Base-by-base conservation (phyloP, 2,113 vertebrate genomes). In the Loxodonta africana region DNA sequence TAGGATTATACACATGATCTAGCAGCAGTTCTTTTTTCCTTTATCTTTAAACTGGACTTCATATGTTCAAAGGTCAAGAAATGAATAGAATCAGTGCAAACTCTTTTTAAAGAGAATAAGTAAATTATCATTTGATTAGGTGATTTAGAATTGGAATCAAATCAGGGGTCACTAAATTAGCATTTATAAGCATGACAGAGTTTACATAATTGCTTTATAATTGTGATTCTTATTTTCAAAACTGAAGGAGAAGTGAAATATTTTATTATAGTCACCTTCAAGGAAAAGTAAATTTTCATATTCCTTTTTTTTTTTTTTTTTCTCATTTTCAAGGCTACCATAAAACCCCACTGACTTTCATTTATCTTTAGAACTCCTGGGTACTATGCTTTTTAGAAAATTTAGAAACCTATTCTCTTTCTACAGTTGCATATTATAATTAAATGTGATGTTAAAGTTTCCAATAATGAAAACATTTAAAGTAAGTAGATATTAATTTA, bases 141-240 rank as follows among this genome's bases (percentile, higher is more conserved):
- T 97, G 51, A 90, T 94, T 96, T 94, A 92, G 73, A 97, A 84
- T 94, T 25, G 67, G 88, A 94, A 69, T 90, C 65, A 71, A 94
- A 69, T 90, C 65, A 71, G 18, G 33, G 57, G 20, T 96, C 73
- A 88, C 95, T 96, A 96, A 96, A 92, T 95, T 97, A 94, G 73
- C 60, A 94, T 90, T 81, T 77, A 92, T 85, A 37, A 85, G 21
- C 81, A 92, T 57, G 48, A 10, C 6, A 73, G 37, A 15, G 67
- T 92, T 97, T 92, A 71, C 21, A 92, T 91, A 97, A 96, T 92
- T 96, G 33, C 26, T 87, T 25, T 69, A 18, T 77, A 78, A 74
- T 82, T 92, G 28, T 94, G 80, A 95, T 65, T 92, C 57, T 93
- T 87, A 21, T 10, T 87, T 95, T 90, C 71, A 83, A 83, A 95